Evolutionary conservation across 2,113 vertebrate species (phyloP), one percentile per base, ranked within the genome.

Genomic region (Brachirus orientalis): DNA sequence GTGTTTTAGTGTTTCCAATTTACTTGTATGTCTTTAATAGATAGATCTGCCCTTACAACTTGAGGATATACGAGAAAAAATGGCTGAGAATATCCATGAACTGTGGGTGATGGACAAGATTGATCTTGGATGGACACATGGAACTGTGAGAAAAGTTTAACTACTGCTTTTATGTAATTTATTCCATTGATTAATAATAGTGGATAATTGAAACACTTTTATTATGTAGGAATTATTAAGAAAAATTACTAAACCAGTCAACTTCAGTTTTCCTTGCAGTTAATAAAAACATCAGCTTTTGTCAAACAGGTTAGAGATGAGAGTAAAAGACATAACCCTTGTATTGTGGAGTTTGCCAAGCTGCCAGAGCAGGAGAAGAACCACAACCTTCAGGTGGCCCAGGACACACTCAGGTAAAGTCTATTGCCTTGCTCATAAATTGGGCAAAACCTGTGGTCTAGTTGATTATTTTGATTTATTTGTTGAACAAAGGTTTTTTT

Each of bases 81-180:
- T 98, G 86, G 96, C 97, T 33, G 96, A 98, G 69, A 97, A 98
- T 82, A 94, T 97, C 77, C 97, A 99, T 46, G 96, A 98, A 67
- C 94, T 98, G 77, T 98, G 96, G 97, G 94, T 94, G 59, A 94
- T 95, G 94, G 96, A 97, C 80, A 96, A 94, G 88, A 94, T 96
- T 46, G 96, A 96, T 75, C 94, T 95, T 47, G 97, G 96, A 69
- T 99, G 97, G 97, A 95, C 94, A 20, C 91, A 95, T 72, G 96
- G 95, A 82, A 87, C 91, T 62, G 97, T 99, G 93, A 67, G 91
- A 60, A 56, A 63, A 57, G 3, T 63, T 12, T n/a, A 10, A n/a
- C n/a, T n/a, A n/a, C n/a, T n/a, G n/a, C n/a, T n/a, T n/a, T n/a
- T n/a, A n/a, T n/a, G n/a, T n/a, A n/a, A 10, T 46, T 22, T 22